phyloP scores from a whole-genome alignment of 1,140 invertebrate species.

The Drosophila pruinosa region DNA sequence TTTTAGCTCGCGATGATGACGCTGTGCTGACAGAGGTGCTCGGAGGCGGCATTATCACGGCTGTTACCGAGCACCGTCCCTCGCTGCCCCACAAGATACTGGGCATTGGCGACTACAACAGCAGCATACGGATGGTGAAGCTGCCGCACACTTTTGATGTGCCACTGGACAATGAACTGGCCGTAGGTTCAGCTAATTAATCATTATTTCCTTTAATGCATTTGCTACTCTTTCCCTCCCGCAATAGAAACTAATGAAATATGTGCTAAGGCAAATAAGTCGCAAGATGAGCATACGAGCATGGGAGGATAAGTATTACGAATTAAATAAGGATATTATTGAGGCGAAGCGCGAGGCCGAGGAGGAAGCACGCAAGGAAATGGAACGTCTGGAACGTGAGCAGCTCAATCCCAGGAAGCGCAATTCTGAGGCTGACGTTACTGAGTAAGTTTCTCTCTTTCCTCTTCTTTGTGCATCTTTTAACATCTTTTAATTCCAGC shows the following conservation, averaged over 20 bases:
- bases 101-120: constrained; percentile 85
- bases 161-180: constrained; percentile 56
- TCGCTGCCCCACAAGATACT: constrained; percentile 84
- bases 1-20: constrained; percentile 83
- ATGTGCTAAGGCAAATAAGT: constrained; percentile 59
- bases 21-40: constrained; percentile 82
- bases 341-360: constrained; percentile 73
- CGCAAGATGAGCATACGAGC: constrained; percentile 66
- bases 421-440: constrained; percentile 7
- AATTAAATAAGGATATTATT: constrained; percentile 77
- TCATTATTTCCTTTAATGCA: background rate
- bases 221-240: background rate
- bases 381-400: constrained; percentile 69
- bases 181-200: constrained; percentile 36
- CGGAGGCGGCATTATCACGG: constrained; percentile 83
- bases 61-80: constrained; percentile 84
- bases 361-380: constrained; percentile 64
- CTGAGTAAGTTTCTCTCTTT: background rate
- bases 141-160: constrained; percentile 83
- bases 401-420: constrained; percentile 40
- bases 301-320: constrained; percentile 78
- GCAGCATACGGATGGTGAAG: constrained; percentile 85
- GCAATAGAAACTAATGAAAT: constrained; percentile 45
- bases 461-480: no score
- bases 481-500: background rate